phyloP scores from a whole-genome alignment of 2,797 vertebrate genomes.

The Melanotaenia pygmaea region DNA sequence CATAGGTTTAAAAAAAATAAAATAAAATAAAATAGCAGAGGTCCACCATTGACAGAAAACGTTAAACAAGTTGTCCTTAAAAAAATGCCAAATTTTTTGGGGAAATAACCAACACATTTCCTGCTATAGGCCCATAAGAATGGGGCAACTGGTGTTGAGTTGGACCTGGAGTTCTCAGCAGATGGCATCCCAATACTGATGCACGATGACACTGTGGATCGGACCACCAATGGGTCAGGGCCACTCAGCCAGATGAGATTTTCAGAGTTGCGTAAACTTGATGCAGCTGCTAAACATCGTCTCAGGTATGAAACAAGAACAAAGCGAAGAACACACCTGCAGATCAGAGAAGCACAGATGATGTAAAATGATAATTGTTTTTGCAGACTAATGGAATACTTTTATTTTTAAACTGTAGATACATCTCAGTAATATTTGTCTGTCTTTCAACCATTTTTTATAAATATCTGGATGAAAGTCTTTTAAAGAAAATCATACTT shows the following conservation, averaged over 20 bases:
- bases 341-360: background rate
- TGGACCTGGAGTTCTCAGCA: constrained; percentile 93
- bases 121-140: constrained; percentile 88
- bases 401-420: background rate
- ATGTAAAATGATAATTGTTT: background rate
- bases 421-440: background rate
- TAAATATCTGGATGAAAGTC: too few relatives aligned
- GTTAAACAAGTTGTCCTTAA: background rate
- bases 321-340: background rate
- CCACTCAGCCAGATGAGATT: constrained; percentile 84
- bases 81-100: too few relatives aligned
- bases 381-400: background rate
- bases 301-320: constrained; percentile 80
- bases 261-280: constrained; percentile 87
- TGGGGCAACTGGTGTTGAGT: constrained; percentile 90
- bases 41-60: background rate
- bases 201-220: constrained; percentile 93
- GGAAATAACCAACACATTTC: background rate
- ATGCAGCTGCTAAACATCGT: constrained; percentile 91
- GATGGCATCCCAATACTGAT: constrained; percentile 93
- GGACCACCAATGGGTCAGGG: constrained; percentile 92
- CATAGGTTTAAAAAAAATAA: too few relatives aligned
- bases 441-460: too few relatives aligned
- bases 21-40: too few relatives aligned
- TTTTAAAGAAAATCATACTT: too few relatives aligned